Evolutionary conservation across 2,888 invertebrate genomes (phyloP), one percentile per base, ranked within the genome.

Genomic region (Empis livida): DNA sequence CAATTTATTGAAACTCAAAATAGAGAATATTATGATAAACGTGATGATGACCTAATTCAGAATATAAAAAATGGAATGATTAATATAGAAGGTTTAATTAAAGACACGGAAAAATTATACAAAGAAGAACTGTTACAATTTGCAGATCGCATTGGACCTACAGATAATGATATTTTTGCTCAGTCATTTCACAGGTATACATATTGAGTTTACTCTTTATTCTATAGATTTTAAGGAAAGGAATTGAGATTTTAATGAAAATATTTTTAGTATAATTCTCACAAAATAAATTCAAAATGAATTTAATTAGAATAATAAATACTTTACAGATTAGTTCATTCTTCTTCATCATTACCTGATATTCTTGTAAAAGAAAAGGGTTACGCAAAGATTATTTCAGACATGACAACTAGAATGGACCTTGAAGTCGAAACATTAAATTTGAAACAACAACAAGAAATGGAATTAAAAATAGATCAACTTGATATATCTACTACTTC

Each of bases 361-460:
- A 85, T 95, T 61, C 73, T 95, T 16, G 85, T 88, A 59, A 80
- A 89, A 32, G 94, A 95, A 66, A 86, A 90, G 60, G 79, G 83
- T 13, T 90, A 90, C 65, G 89, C 93, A 1, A 78, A 83, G 59
- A 82, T 82, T 37, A 84, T 92, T 15, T 76, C 80, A 46, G 80
- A 80, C 58, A 79, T 85, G 59, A 76, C 82, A 42, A 73, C 80
- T 50, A 78, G 81, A 56, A 81, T 87, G 61, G 82, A 87, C 62
- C 76, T 77, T 31, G 82, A 84, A 62, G 79, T 88, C 17, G 73
- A 76, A 50, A 73, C 76, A 44, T 68, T 90, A 5, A 84, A 84
- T 30, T 74, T 79, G 54, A 84, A 85, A 45, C 91, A 92, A 73
- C 84, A 84, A 38, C 78, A 82, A 57, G 94, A 94, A 73, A 93